Conservation (phyloP, 2,113 vertebrate genomes). For the Leptobrachium leishanense region DNA sequence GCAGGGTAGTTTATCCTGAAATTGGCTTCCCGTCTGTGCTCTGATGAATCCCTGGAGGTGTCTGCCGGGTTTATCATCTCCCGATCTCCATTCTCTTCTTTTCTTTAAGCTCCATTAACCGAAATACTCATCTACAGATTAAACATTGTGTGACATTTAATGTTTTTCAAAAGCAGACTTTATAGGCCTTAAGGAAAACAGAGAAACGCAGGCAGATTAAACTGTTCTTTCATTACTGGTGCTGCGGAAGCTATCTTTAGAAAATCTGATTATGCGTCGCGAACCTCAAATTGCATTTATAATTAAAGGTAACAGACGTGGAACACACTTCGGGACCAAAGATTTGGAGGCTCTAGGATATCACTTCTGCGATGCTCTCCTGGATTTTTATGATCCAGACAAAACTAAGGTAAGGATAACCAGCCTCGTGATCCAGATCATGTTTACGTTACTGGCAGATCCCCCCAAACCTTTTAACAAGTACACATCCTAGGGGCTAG, state of each 20-base stretch:
- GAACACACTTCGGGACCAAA: conserved; percentile 65
- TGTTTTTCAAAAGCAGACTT: not conserved
- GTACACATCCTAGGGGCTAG: too few species aligned
- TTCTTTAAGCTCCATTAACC: not conserved
- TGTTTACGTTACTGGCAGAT: too few species aligned
- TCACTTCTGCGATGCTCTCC: conserved; percentile 69
- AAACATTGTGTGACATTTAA: not conserved
- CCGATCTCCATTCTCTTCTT: too few species aligned
- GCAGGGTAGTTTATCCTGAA: too few species aligned
- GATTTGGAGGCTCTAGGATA: conserved; percentile 68
- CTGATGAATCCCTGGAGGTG: too few species aligned
- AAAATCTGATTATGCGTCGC: too few species aligned
- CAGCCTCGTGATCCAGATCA: too few species aligned
- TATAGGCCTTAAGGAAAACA: not conserved
- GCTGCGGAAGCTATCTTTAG: too few species aligned
- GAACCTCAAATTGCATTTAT: not conserved
- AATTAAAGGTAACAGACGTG: conserved; percentile 64
- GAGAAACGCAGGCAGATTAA: not conserved
- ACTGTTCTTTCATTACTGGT: too few species aligned
- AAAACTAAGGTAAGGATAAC: conserved; percentile 60
- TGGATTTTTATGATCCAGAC: conserved; percentile 65
- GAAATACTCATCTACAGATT: not conserved
- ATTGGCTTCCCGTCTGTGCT: too few species aligned
- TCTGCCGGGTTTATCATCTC: too few species aligned
- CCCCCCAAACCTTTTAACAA: too few species aligned